These are phyloP conservation scores for Slavum lentiscoides DNA, from an alignment of 2,888 invertebrate genomes.

Conservation along the genomic window DNA sequence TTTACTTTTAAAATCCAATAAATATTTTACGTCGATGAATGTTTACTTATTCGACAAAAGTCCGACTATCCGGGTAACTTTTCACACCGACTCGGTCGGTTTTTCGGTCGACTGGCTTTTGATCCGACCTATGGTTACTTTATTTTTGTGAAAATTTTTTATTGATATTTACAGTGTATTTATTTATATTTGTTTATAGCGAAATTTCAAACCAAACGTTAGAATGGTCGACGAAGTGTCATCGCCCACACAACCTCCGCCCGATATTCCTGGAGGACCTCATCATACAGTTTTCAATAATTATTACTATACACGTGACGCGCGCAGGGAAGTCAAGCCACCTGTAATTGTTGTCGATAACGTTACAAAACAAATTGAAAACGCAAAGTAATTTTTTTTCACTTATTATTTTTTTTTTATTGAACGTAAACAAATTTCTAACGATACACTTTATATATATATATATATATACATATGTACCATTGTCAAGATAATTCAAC, in stretches of 20 bases:
- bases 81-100: too few species aligned
- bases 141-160: too few species aligned
- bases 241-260: conserved; percentile 79
- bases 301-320: conserved; percentile 84
- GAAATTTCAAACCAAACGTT: conserved; percentile 67
- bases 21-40: too few species aligned
- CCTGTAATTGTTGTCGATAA: conserved; percentile 65
- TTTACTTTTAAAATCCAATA: too few species aligned
- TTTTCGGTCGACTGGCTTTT: too few species aligned
- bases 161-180: too few species aligned
- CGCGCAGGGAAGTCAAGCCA: conserved; percentile 74
- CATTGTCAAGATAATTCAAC: too few species aligned
- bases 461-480: too few species aligned
- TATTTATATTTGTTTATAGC: conserved; percentile 60
- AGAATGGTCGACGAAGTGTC: conserved; percentile 72
- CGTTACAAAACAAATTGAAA: conserved; percentile 21
- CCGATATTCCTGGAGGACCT: conserved; percentile 80
- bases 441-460: too few species aligned
- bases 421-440: background rate
- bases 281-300: conserved; percentile 77
- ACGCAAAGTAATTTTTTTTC: conserved; percentile 32
- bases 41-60: too few species aligned
- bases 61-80: too few species aligned
- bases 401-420: background rate
- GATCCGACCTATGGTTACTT: too few species aligned